These are phyloP conservation scores for Aphis craccivora DNA, from an alignment of 1,140 invertebrate species.

Conservation along the genomic window DNA sequence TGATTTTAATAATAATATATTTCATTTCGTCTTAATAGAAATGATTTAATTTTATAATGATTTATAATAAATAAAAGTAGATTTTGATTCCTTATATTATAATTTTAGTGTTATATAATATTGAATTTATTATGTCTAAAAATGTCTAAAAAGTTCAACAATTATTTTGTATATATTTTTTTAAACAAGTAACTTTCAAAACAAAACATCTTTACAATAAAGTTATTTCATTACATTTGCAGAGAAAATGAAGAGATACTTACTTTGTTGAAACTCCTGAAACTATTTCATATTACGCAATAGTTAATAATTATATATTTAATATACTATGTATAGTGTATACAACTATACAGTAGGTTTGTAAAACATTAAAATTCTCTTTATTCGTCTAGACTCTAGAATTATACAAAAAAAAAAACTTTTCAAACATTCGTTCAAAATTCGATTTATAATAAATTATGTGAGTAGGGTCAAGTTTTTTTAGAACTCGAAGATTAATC, in stretches of 20 bases:
- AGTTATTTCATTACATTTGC: too few relatives aligned
- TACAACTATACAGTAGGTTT: not conserved
- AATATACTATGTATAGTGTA: too few relatives aligned
- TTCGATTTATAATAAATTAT: conserved; percentile 8
- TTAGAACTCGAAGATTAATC: not conserved
- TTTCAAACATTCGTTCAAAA: not conserved
- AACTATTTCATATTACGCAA: not conserved
- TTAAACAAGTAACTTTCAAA: not conserved
- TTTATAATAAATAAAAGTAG: not conserved
- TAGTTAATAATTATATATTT: not conserved
- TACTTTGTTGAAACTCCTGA: not conserved
- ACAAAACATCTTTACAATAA: not conserved
- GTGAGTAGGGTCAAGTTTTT: not conserved
- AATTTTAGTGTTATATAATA: not conserved
- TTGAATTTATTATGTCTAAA: not conserved
- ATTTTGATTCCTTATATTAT: not conserved
- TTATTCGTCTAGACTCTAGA: not conserved
- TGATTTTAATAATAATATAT: too few relatives aligned
- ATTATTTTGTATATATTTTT: not conserved
- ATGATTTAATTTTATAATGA: not conserved
- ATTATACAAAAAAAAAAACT: not conserved
- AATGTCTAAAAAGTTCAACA: not conserved
- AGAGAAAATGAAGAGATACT: too few relatives aligned
- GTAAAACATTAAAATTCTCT: not conserved
- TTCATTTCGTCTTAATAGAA: too few relatives aligned